A percentile compares a stretch with the other conserved stretches of the same genome.
These are phyloP conservation scores for Acomys russatus DNA, from an alignment of 2,797 vertebrate genomes.

Conservation along the genomic window DNA sequence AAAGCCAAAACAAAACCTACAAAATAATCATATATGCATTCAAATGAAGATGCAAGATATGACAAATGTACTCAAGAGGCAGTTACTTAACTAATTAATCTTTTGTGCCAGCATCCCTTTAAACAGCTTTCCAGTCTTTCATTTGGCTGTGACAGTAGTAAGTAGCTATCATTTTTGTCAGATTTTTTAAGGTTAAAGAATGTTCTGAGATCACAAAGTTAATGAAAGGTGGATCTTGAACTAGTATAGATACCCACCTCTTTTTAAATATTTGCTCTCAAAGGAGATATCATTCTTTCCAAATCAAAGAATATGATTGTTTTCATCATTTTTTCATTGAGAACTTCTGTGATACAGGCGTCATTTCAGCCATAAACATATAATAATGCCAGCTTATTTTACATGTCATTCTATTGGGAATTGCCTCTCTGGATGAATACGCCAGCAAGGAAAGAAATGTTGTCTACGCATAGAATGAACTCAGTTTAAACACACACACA, in stretches of 20 bases:
- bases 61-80: neutral
- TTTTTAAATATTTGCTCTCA: slow-evolving; percentile 53
- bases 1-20: neutral
- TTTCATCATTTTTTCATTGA: slow-evolving; percentile 21
- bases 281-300: neutral
- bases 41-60: neutral
- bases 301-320: slow-evolving; percentile 22
- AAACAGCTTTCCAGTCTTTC: neutral
- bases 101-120: neutral
- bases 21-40: neutral
- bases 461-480: neutral
- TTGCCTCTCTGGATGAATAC: neutral
- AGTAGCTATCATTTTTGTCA: neutral
- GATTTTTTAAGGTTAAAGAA: neutral
- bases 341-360: neutral
- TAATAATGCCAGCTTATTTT: neutral
- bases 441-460: neutral
- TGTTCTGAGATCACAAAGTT: neutral
- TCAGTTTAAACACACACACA: neutral
- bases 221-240: neutral
- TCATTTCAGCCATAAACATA: neutral
- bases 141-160: slow-evolving; percentile 10
- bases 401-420: slow-evolving; percentile 8
- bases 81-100: slow-evolving; percentile 3
- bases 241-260: neutral